A percentile compares a stretch with the other conserved stretches of the same genome.
Evolutionary conservation across 2,888 invertebrate species (phyloP).

Genomic region (Ecdyonurus torrentis): DNA sequence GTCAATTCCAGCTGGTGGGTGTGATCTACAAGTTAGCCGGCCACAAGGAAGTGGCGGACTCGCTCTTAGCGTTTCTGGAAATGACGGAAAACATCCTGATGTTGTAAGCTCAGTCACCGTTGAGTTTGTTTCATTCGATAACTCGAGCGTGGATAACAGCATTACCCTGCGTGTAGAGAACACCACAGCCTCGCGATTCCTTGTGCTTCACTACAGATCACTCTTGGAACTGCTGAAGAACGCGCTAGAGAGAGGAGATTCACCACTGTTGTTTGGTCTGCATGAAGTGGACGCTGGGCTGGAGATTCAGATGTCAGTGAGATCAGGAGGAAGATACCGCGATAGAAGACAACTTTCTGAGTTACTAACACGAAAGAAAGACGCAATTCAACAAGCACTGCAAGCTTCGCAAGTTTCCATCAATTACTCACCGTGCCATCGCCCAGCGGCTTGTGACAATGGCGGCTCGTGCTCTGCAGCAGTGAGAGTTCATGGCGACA

Average conservation of each 20-base stretch:
- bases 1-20: constrained; percentile 32
- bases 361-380: constrained; percentile 44
- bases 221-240: constrained; percentile 52
- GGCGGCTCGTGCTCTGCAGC: constrained; percentile 58
- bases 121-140: constrained; percentile 63
- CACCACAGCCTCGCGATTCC: constrained; percentile 53
- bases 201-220: constrained; percentile 57
- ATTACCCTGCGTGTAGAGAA: constrained; percentile 59
- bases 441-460: constrained; percentile 51
- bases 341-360: constrained; percentile 45
- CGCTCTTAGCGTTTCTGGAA: constrained; percentile 65
- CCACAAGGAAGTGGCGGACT: constrained; percentile 24
- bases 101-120: constrained; percentile 76
- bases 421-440: constrained; percentile 63
- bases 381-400: constrained; percentile 42
- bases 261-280: constrained; percentile 53
- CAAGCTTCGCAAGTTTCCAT: constrained; percentile 42
- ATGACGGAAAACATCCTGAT: constrained; percentile 75
- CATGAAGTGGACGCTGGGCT: constrained; percentile 44
- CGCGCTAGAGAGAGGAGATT: constrained; percentile 45
- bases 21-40: constrained; percentile 45
- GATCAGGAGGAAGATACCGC: constrained; percentile 31
- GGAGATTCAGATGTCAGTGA: constrained; percentile 52
- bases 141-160: constrained; percentile 66
- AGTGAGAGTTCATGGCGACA: constrained; percentile 43